A percentile compares a stretch with the other conserved stretches of the same genome.
Evolutionary conservation across 2,797 vertebrate species (phyloP).

Genomic region (Enteromius thamalakanensis): DNA sequence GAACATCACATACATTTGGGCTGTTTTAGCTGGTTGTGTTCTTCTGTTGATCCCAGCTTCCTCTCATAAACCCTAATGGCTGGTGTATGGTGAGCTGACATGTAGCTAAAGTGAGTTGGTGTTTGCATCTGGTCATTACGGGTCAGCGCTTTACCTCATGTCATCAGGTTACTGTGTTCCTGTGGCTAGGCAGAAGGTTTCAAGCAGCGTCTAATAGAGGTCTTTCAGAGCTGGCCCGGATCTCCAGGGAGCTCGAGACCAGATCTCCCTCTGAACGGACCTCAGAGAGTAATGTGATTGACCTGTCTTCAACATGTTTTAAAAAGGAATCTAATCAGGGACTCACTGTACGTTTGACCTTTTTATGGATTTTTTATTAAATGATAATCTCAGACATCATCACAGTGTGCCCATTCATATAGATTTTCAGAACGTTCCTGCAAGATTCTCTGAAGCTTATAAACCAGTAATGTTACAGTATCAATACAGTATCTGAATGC

Average conservation of each 20-base stretch:
- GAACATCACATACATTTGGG: background rate
- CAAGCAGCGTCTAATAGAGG: slow-evolving; percentile 67
- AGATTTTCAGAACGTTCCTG: background rate
- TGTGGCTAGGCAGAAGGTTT: slow-evolving; percentile 63
- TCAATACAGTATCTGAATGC: background rate
- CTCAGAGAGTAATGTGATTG: slow-evolving; percentile 67
- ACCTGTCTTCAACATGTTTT: slow-evolving; percentile 64
- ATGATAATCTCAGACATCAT: background rate
- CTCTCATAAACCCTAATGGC: background rate
- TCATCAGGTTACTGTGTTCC: slow-evolving; percentile 57
- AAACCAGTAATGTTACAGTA: background rate
- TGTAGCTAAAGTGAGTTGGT: slow-evolving; percentile 32
- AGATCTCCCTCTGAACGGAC: slow-evolving; percentile 30
- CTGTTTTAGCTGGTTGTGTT: background rate
- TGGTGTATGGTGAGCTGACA: background rate
- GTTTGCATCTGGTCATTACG: background rate
- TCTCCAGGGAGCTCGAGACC: background rate
- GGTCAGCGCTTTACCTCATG: slow-evolving; percentile 17
- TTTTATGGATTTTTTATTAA: slow-evolving; percentile 46
- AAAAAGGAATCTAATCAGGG: slow-evolving; percentile 42
- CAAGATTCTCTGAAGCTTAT: background rate
- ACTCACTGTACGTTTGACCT: slow-evolving; percentile 52
- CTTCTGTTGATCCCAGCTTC: background rate
- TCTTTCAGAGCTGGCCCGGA: slow-evolving; percentile 62
- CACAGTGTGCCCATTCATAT: too few relatives aligned